phyloP scores from a whole-genome alignment of 23 tunicate species.

The Clavelina lepadiformis region DNA sequence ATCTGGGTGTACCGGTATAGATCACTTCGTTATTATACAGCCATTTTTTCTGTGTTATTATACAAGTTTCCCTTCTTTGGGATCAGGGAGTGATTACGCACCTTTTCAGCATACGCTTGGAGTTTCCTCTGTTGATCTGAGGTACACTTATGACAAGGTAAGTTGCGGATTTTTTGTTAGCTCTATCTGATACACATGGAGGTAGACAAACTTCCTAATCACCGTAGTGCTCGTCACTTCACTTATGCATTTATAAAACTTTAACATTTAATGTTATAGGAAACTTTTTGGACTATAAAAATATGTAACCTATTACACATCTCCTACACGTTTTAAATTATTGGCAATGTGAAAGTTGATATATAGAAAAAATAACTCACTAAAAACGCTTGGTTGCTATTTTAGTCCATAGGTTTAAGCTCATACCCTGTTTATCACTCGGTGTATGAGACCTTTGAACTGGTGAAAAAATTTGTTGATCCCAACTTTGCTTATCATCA shows the following conservation, averaged over 20 bases:
- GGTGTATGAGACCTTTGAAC: conserved; percentile 53
- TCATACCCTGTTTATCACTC: conserved; percentile 66
- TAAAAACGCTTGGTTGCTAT: neutral
- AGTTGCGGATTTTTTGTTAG: too few species aligned
- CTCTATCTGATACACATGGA: too few species aligned
- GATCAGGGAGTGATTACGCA: conserved; percentile 50
- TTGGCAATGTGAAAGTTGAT: neutral
- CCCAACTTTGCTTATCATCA: conserved; percentile 39
- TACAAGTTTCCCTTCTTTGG: conserved; percentile 25
- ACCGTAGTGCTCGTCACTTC: too few species aligned
- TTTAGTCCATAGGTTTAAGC: conserved; percentile 37
- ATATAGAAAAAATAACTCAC: neutral
- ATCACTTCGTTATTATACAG: too few species aligned
- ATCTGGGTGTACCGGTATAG: too few species aligned
- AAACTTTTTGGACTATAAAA: neutral
- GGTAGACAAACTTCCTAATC: too few species aligned
- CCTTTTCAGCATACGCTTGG: conserved; percentile 38
- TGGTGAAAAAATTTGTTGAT: conserved; percentile 41
- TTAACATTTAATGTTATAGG: neutral
- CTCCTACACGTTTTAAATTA: too few species aligned
- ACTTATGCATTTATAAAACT: too few species aligned
- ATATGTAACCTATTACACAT: too few species aligned
- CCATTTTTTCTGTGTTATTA: too few species aligned
- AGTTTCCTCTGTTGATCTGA: conserved; percentile 24
- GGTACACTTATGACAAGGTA: conserved; percentile 8